Percentiles rank a stretch among this genome's conserved stretches.
These are phyloP conservation scores for Nebria brevicollis DNA, from an alignment of 2,888 invertebrate species.

Conservation along the genomic window DNA sequence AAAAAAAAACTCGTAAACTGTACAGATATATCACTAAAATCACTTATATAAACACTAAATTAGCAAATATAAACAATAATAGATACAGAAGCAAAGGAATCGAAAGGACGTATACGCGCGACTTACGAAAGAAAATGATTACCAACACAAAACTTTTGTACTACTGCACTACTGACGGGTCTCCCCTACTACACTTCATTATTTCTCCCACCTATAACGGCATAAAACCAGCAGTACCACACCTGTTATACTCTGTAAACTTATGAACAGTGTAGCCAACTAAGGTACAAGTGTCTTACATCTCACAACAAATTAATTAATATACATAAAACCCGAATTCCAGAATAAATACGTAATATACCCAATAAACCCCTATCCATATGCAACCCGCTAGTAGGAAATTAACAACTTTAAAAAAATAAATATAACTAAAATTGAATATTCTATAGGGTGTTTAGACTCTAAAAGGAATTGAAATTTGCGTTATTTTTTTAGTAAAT, in stretches of 20 bases:
- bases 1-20: background rate
- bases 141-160: background rate
- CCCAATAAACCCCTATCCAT: no score
- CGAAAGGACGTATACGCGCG: background rate
- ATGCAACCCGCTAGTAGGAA: no score
- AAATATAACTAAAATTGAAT: no score
- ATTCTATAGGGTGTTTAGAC: no score
- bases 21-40: background rate
- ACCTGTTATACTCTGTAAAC: background rate
- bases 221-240: background rate
- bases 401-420: no score
- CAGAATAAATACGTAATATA: no score
- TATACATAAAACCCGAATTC: no score
- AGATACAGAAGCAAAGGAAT: background rate
- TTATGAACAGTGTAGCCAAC: background rate
- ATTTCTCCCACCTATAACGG: background rate
- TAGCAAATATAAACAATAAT: background rate
- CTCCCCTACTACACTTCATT: slow-evolving; percentile 2
- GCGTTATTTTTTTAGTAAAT: no score
- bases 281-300: no score
- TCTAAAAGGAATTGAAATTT: no score
- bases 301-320: no score
- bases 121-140: background rate
- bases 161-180: slow-evolving; percentile 20
- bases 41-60: background rate